Conservation (phyloP, 2,797 vertebrate genomes). For the Pipistrellus nathusii region DNA sequence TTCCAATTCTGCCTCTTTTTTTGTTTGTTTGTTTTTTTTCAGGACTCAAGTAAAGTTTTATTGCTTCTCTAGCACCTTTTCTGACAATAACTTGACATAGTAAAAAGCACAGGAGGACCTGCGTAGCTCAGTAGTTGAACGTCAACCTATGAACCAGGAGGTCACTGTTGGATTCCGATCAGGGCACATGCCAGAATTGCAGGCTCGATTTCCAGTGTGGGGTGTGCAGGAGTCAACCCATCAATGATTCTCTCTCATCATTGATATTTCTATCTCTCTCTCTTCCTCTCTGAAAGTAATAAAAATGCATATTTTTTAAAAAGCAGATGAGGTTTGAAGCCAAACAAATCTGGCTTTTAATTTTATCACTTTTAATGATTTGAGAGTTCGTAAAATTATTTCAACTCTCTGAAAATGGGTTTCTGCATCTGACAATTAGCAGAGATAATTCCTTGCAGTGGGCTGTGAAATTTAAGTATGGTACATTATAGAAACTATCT, state of each 20-base stretch:
- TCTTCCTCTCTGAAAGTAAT: too few species aligned
- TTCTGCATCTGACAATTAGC: conserved; percentile 26
- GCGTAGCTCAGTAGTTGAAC: too few species aligned
- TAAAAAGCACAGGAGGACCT: background rate
- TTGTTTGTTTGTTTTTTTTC: background rate
- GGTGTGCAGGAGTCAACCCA: too few species aligned
- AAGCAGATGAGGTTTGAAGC: background rate
- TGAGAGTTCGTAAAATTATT: background rate
- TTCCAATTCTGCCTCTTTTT: background rate
- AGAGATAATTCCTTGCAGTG: background rate
- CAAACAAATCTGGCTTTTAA: background rate
- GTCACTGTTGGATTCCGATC: too few species aligned
- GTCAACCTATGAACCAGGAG: too few species aligned
- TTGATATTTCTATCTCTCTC: too few species aligned
- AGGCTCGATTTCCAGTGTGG: too few species aligned
- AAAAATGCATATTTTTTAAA: background rate
- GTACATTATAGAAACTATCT: background rate
- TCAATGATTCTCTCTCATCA: too few species aligned
- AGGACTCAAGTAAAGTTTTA: conserved; percentile 14
- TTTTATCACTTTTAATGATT: background rate
- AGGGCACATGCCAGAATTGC: too few species aligned
- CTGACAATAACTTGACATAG: background rate
- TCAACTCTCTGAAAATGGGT: conserved; percentile 15
- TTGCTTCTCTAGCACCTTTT: background rate
- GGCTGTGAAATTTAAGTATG: conserved; percentile 38